A percentile compares a stretch with the other conserved stretches of the same genome.
phyloP scores from a whole-genome alignment of 1,140 invertebrate species.

The Drosophila seguyi region DNA sequence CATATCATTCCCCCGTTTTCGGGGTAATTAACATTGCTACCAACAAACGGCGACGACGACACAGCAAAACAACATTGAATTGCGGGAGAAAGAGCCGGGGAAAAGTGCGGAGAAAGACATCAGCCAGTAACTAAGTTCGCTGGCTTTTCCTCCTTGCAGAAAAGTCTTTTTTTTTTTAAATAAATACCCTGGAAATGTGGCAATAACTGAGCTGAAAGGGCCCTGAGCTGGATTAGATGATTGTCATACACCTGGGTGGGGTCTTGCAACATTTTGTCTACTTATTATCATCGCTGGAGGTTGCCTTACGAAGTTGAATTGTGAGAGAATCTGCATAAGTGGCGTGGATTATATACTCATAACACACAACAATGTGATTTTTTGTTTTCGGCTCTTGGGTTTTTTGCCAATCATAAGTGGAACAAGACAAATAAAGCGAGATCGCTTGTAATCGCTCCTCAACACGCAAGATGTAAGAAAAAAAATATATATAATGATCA shows the following conservation, averaged over 20 bases:
- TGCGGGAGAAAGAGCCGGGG: slow-evolving; percentile 18
- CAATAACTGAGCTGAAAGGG: slow-evolving; percentile 36
- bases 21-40: slow-evolving; percentile 75
- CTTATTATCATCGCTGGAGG: slow-evolving; percentile 29
- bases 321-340: slow-evolving; percentile 69
- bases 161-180: slow-evolving; percentile 21
- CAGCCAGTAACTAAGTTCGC: neutral
- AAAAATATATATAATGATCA: slow-evolving; percentile 1
- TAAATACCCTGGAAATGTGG: slow-evolving; percentile 53
- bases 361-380: slow-evolving; percentile 38
- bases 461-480: slow-evolving; percentile 24
- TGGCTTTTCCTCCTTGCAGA: slow-evolving; percentile 46
- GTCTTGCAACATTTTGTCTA: slow-evolving; percentile 50
- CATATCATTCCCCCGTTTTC: slow-evolving; percentile 59
- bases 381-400: slow-evolving; percentile 9
- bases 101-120: slow-evolving; percentile 33
- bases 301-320: slow-evolving; percentile 46
- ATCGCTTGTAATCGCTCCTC: slow-evolving; percentile 34
- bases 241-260: slow-evolving; percentile 25
- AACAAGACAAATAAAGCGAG: slow-evolving; percentile 50
- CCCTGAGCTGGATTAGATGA: slow-evolving; percentile 72
- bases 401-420: slow-evolving; percentile 47
- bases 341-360: slow-evolving; percentile 46
- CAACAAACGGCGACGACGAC: slow-evolving; percentile 38
- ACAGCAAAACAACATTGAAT: slow-evolving; percentile 22